Percentiles rank a stretch among this genome's conserved stretches.
Evolutionary conservation across 2,113 vertebrate genomes (phyloP).

Genomic region (Numida meleagris): DNA sequence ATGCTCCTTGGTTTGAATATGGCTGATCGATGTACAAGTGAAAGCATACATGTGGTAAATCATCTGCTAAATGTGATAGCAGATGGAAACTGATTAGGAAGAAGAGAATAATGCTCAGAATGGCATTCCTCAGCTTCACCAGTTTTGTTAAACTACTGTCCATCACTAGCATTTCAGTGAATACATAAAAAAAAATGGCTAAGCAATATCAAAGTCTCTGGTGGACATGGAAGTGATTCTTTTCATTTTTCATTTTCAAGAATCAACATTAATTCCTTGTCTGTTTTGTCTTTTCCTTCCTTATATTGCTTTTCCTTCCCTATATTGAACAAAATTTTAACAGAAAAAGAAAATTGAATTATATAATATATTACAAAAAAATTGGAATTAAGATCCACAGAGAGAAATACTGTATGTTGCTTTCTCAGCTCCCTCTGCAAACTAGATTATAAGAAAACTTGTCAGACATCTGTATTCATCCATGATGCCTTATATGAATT

Average conservation of each 20-base stretch:
- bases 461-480: neutral
- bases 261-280: neutral
- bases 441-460: neutral
- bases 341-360: neutral
- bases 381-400: neutral
- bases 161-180: neutral
- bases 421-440: neutral
- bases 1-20: neutral
- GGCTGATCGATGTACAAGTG: neutral
- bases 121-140: neutral
- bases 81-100: neutral
- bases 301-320: neutral
- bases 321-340: neutral
- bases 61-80: neutral
- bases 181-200: neutral
- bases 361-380: neutral
- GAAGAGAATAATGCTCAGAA: neutral
- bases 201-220: neutral
- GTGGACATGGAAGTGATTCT: neutral
- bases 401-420: neutral
- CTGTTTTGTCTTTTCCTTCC: neutral
- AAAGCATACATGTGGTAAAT: rapidly evolving
- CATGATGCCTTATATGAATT: neutral
- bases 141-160: neutral
- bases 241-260: neutral